A percentile compares a stretch with the other conserved stretches of the same genome.
phyloP scores from a whole-genome alignment of 64 coral and sea anemone species.

The Dendronephthya gigantea region DNA sequence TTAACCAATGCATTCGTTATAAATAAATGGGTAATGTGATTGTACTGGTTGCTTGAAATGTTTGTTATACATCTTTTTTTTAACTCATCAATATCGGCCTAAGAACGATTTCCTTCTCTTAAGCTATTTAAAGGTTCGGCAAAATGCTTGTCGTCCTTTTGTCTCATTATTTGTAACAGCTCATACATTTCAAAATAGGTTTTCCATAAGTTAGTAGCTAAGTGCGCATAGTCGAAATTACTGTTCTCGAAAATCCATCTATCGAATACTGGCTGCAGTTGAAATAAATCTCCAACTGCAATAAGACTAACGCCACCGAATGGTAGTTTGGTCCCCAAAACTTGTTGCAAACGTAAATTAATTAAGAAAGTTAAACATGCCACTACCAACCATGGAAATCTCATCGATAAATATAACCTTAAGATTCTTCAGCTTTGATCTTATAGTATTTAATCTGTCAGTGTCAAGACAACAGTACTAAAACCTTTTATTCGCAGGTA shows the following conservation, averaged over 20 bases:
- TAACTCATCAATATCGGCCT: conserved; percentile 28
- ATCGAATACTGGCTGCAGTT: conserved; percentile 50
- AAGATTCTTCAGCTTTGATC: conserved; percentile 26
- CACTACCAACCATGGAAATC: conserved; percentile 51
- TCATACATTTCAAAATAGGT: too few species aligned
- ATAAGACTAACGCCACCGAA: conserved; percentile 42
- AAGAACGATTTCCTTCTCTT: conserved; percentile 43
- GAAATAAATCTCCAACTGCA: conserved; percentile 48
- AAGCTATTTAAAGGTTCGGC: conserved; percentile 35
- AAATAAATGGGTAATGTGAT: too few species aligned
- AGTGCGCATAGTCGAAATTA: not conserved
- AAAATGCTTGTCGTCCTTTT: conserved; percentile 42
- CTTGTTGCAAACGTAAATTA: conserved; percentile 50
- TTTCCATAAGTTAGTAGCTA: conserved; percentile 29
- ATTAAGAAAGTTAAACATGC: conserved; percentile 58
- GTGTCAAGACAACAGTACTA: conserved; percentile 36
- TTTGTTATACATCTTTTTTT: not conserved
- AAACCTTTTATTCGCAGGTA: conserved; percentile 48
- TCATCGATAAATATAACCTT: conserved; percentile 42
- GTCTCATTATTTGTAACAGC: conserved; percentile 34
- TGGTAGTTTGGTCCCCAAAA: conserved; percentile 36
- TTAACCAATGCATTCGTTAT: too few species aligned
- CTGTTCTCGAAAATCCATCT: conserved; percentile 39
- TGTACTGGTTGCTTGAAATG: too few species aligned
- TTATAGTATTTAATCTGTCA: conserved; percentile 36